These are phyloP conservation scores for Lamprologus tigripictilis DNA, from an alignment of 2,113 vertebrate species.

Conservation along the genomic window DNA sequence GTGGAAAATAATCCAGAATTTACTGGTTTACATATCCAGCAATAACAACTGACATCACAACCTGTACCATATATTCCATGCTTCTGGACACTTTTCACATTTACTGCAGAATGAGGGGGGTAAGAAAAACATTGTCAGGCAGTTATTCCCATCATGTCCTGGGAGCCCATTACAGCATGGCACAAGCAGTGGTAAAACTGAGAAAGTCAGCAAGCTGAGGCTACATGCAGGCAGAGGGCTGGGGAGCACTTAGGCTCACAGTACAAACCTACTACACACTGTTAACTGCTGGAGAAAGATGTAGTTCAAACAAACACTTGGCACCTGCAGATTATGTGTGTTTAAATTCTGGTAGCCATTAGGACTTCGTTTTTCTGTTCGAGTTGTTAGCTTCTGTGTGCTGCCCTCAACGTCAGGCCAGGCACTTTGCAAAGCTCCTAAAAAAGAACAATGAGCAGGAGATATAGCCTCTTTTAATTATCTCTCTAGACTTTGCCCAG, in stretches of 20 bases:
- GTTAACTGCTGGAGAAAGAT: constrained; percentile 27
- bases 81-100: constrained; percentile 59
- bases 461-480: constrained; percentile 17
- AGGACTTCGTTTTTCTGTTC: neutral
- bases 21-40: constrained; percentile 71
- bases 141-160: constrained; percentile 67
- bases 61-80: constrained; percentile 62
- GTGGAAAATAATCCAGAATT: constrained; percentile 72
- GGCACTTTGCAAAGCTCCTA: neutral
- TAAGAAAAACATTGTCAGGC: constrained; percentile 66
- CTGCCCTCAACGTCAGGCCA: neutral
- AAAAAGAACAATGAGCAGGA: neutral
- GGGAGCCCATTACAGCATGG: constrained; percentile 66
- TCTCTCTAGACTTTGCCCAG: constrained; percentile 65
- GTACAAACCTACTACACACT: neutral
- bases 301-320: constrained; percentile 32
- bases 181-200: constrained; percentile 50
- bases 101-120: constrained; percentile 54
- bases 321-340: constrained; percentile 25
- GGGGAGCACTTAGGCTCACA: neutral
- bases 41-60: constrained; percentile 79
- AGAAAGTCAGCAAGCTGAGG: constrained; percentile 38
- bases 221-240: neutral
- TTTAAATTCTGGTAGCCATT: constrained; percentile 20
- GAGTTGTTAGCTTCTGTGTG: neutral